Base-by-base conservation (phyloP, 2,888 invertebrate species). In the Watsonalla binaria region DNA sequence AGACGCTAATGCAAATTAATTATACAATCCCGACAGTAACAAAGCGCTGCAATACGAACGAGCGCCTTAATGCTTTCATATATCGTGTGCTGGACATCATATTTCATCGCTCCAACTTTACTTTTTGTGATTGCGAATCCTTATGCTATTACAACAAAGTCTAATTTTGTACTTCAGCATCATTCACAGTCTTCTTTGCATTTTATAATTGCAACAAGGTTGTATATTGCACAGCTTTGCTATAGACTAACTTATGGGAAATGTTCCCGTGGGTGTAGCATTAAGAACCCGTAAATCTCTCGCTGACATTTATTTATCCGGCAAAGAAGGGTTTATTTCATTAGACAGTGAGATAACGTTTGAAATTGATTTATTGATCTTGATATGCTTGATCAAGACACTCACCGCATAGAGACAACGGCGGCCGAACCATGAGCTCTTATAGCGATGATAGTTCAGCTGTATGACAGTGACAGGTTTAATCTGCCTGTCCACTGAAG, bases 261-360 rank as follows among this genome's bases (percentile, higher is more conserved):
- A 72, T 70, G 62, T 76, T 65, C 60, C 75, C 66, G 84, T 84
- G 79, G 86, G 84, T 74, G 83, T 79, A 80, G 72, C 76, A 86
- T 88, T 88, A 88, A 86, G 80, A 81, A 80, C 68, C 69, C 73
- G 80, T 89, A 87, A 83, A 89, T 88, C 83, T 78, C 76, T 56
- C 56, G 66, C 61, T 68, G 66, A 73, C 76, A 83, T 87, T 87
- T 86, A 84, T 82, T 80, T 72, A 64, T 66, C 72, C 68, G 59
- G 66, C 68, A 68, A 70, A 73, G 69, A 60, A 72, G 68, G 65
- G 84, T 84, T 86, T 84, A 87, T 86, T 87, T 84, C 83, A 86
- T 85, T 86, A 86, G 73, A 70, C 71, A 57, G 61, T 51, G 61
- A 73, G 84, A 86, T 86, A 84, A 74, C 63, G 65, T 60, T 68